Evolutionary conservation across 2,888 invertebrate genomes (phyloP).

Genomic region (Nomada flava): DNA sequence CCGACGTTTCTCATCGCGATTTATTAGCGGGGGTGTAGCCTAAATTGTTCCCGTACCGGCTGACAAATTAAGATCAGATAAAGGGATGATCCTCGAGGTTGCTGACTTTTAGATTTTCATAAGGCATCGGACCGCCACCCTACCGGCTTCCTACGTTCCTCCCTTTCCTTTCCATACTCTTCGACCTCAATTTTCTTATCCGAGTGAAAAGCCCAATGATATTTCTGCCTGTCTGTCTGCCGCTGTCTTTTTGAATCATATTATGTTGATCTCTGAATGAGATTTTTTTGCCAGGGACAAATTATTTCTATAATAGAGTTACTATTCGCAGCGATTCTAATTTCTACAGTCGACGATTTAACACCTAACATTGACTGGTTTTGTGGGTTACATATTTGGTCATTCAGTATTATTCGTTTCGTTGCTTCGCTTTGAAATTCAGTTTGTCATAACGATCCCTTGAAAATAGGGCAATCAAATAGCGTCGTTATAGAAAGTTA

Average conservation of each 20-base stretch:
- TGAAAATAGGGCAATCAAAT: too few relatives aligned
- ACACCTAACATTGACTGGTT: too few relatives aligned
- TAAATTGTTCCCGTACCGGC: conserved; percentile 72
- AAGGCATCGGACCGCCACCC: conserved; percentile 67
- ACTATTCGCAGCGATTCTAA: too few relatives aligned
- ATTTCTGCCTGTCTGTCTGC: conserved; percentile 11
- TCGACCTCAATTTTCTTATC: conserved; percentile 79
- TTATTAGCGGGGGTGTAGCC: conserved; percentile 65
- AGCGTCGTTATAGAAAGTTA: too few relatives aligned
- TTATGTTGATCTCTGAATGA: neutral
- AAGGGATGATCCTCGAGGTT: conserved; percentile 80
- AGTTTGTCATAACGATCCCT: too few relatives aligned
- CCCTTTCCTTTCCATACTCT: conserved; percentile 42
- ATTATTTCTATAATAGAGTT: too few relatives aligned
- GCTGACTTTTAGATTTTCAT: conserved; percentile 82
- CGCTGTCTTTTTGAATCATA: too few relatives aligned
- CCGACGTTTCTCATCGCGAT: conserved; percentile 65
- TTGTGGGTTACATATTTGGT: too few relatives aligned
- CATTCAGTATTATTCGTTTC: too few relatives aligned
- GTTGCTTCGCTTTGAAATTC: too few relatives aligned
- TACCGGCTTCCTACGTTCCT: conserved; percentile 42
- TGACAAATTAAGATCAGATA: conserved; percentile 84
- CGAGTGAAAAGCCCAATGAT: conserved; percentile 61
- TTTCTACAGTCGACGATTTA: too few relatives aligned
- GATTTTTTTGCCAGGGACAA: too few relatives aligned